Evolutionary conservation across 1,140 invertebrate species (phyloP).

Genomic region (Magallana gigas): DNA sequence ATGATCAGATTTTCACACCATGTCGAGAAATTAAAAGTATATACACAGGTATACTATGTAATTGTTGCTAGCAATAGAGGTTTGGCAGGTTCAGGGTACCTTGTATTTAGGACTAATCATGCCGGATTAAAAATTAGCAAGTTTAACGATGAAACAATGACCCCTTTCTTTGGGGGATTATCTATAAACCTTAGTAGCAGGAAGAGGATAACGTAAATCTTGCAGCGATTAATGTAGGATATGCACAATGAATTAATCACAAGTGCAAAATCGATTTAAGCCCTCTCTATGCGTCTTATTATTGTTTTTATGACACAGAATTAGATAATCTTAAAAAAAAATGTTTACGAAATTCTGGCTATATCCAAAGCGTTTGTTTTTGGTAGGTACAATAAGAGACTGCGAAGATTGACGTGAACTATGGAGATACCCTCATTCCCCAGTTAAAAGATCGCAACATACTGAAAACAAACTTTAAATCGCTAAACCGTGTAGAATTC

Average conservation of each 20-base stretch:
- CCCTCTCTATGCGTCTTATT: no score
- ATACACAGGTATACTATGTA: background rate
- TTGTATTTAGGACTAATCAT: background rate
- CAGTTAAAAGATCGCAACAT: no score
- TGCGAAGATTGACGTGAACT: no score
- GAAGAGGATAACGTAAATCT: background rate
- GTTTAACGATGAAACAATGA: slow-evolving; percentile 1
- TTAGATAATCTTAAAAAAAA: no score
- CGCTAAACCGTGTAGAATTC: no score
- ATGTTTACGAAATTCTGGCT: no score
- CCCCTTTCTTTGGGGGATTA: background rate
- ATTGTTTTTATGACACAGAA: no score
- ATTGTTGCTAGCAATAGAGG: background rate
- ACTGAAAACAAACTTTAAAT: no score
- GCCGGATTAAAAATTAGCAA: slow-evolving; percentile 15
- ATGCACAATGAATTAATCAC: background rate
- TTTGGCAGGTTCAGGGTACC: background rate
- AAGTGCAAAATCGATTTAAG: no score
- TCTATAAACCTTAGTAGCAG: background rate
- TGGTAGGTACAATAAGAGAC: no score
- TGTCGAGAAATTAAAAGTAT: background rate
- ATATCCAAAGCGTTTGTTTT: no score
- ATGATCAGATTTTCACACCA: background rate
- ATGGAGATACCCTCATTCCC: no score
- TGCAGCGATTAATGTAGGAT: slow-evolving; percentile 4